Conservation (phyloP, 2,113 vertebrate species). For the Catharus fuscescens region DNA sequence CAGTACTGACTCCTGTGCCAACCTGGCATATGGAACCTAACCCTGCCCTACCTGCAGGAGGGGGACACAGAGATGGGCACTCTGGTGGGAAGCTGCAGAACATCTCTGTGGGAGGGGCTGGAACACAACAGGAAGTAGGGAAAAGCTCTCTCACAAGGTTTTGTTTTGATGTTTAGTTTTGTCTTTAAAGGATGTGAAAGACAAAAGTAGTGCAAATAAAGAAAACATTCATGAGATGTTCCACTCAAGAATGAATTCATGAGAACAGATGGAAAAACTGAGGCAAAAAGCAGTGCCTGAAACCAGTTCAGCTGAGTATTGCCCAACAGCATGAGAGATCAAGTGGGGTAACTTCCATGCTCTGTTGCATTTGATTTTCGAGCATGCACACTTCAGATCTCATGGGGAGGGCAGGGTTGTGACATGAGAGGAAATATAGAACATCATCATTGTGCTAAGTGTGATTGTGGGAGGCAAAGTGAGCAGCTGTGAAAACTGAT, state of each 20-base stretch:
- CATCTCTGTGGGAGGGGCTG: background rate
- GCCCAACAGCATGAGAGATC: background rate
- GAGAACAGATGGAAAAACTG: background rate
- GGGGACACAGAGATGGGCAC: background rate
- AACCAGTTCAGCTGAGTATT: background rate
- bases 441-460: background rate
- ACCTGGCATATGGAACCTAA: accelerated
- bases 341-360: background rate
- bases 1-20: accelerated
- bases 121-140: background rate
- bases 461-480: background rate
- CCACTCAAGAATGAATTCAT: background rate
- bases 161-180: background rate
- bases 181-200: background rate
- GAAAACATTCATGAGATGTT: background rate
- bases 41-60: background rate
- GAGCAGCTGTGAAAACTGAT: background rate
- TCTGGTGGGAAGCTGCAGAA: background rate
- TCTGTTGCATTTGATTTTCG: background rate
- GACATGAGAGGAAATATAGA: background rate
- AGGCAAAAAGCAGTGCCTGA: background rate
- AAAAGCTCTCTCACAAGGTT: background rate
- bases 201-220: background rate
- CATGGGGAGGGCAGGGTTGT: background rate
- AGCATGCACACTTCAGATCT: background rate